phyloP scores from a whole-genome alignment of 2,797 vertebrate species.

The Iguana delicatissima region DNA sequence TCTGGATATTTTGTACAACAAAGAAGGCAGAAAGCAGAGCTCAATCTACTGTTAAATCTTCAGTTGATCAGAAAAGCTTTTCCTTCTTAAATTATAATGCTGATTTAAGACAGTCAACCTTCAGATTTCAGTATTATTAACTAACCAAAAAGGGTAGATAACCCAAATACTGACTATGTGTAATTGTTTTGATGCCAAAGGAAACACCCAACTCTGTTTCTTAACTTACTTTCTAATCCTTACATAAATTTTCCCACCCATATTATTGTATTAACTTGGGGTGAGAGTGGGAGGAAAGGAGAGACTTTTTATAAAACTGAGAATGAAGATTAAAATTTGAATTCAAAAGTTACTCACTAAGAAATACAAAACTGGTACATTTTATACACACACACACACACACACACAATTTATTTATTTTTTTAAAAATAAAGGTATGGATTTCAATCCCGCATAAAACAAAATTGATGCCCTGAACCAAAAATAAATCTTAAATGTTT shows the following conservation, averaged over 20 bases:
- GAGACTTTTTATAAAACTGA: constrained; percentile 78
- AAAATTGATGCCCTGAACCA: constrained; percentile 54
- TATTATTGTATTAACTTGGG: constrained; percentile 81
- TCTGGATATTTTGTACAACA: neutral
- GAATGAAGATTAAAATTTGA: constrained; percentile 64
- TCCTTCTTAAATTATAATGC: neutral
- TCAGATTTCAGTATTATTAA: constrained; percentile 15
- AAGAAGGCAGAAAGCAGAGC: neutral
- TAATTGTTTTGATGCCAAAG: constrained; percentile 57
- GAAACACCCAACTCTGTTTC: constrained; percentile 58
- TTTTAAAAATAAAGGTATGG: constrained; percentile 33
- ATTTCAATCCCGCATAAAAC: constrained; percentile 50
- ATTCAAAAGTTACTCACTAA: constrained; percentile 69
- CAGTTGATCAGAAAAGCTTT: no score
- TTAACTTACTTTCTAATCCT: constrained; percentile 60
- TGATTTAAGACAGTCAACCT: constrained; percentile 20
- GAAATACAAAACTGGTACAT: constrained; percentile 57
- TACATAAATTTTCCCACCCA: constrained; percentile 81
- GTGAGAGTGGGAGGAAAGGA: constrained; percentile 72
- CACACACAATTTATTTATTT: constrained; percentile 31
- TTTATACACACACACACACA: neutral
- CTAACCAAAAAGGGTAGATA: constrained; percentile 37
- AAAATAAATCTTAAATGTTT: constrained; percentile 62
- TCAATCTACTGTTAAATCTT: neutral
- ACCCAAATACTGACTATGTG: constrained; percentile 26